Evolutionary conservation across 2,888 invertebrate genomes (phyloP).

Genomic region (Polietes domitor): DNA sequence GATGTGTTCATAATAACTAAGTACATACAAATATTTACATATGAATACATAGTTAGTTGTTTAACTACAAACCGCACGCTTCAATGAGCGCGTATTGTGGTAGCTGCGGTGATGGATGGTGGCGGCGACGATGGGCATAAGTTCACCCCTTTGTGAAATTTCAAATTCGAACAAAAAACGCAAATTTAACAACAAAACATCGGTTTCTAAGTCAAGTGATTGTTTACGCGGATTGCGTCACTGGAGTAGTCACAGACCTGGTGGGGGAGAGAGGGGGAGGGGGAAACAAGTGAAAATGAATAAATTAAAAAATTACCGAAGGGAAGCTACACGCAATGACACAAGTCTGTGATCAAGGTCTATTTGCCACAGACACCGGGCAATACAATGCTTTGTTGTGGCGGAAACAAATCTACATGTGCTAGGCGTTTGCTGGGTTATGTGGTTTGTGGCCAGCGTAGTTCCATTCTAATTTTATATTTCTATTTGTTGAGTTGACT

Average conservation of each 20-base stretch:
- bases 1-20: neutral
- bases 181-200: conserved; percentile 10
- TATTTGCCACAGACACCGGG: no score
- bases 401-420: no score
- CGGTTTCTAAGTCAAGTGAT: neutral
- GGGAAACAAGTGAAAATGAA: neutral
- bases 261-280: neutral
- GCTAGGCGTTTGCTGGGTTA: no score
- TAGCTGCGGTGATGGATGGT: conserved; percentile 33
- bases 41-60: neutral
- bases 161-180: neutral
- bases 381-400: no score
- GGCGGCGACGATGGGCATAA: conserved; percentile 10
- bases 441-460: no score
- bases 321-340: neutral
- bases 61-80: conserved; percentile 46
- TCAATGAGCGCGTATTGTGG: conserved; percentile 59
- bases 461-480: no score
- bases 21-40: conserved; percentile 7
- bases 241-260: neutral
- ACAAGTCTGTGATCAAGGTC: neutral
- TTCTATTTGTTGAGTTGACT: no score
- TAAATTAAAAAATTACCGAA: neutral
- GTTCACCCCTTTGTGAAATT: neutral
- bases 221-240: conserved; percentile 17